Conservation (phyloP, 2,888 invertebrate genomes). For the Monopis laevigella region DNA sequence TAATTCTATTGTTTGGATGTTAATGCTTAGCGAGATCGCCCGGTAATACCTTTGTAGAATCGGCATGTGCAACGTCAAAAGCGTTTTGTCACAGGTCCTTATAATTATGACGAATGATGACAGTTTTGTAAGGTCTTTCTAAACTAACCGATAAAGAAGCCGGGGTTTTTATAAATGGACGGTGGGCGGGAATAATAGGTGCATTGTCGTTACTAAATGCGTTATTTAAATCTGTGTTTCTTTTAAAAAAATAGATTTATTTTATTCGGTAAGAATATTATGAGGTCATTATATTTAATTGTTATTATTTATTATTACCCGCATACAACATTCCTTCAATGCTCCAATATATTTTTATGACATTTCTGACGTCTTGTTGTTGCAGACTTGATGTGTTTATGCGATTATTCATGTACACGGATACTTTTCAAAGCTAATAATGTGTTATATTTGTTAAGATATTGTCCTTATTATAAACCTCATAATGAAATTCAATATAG, state of each 20-base stretch:
- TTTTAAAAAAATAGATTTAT: no score
- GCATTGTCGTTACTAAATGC: constrained; percentile 38
- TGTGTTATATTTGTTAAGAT: neutral
- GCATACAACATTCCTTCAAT: no score
- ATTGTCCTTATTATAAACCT: neutral
- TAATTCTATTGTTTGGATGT: neutral
- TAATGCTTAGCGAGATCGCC: neutral
- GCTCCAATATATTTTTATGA: neutral
- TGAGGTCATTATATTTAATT: no score
- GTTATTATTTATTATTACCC: no score
- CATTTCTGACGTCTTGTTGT: neutral
- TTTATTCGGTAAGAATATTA: no score
- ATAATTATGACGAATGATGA: neutral
- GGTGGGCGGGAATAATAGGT: constrained; percentile 42
- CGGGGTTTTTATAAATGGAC: neutral
- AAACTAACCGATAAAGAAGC: neutral
- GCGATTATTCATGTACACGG: constrained; percentile 5
- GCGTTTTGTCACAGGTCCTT: neutral
- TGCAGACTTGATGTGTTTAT: neutral
- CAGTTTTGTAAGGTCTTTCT: neutral
- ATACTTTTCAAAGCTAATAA: neutral
- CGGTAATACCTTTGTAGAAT: neutral
- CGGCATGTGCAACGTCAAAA: neutral
- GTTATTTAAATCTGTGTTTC: constrained; percentile 49
- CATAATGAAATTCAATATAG: constrained; percentile 5